Evolutionary conservation across 2,113 vertebrate genomes (phyloP), one percentile per base, ranked within the genome.

Genomic region (Entosphenus tridentatus): DNA sequence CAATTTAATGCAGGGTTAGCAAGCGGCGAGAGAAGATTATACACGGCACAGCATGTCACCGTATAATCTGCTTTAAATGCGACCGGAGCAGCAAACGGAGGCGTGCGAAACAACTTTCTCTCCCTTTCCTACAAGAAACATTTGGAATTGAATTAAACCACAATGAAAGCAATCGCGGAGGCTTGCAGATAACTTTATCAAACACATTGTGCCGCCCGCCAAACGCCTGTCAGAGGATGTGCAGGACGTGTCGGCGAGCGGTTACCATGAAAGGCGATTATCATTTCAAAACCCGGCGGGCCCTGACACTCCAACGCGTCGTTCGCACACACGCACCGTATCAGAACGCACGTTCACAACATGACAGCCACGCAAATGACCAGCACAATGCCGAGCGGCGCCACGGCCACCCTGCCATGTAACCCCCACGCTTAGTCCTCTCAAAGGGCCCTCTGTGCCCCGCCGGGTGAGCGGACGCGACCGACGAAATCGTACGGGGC

Each of bases 1-100:
- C 62, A 65, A 65, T 65, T 65, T 65, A 65, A 65, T 65, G 62
- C 62, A 65, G 62, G 62, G 62, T 65, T 65, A 65, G 62, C 62
- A 65, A 65, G 62, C n/a, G 62, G 21, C n/a, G 62, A 65, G 62
- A 65, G 62, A 65, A 65, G 62, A 65, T 65, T 65, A 65, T 65
- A 65, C n/a, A 65, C n/a, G 10, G 62, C 62, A 10, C 62, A 21
- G 8, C n/a, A 8, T 65, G 62, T 65, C 62, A 21, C 62, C 21
- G 62, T 65, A 65, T 65, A 65, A 65, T 65, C 62, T 65, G n/a
- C 8, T 65, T n/a, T 65, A 65, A 65, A 65, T 9, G 62, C 62
- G 10, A 21, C 13, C 58, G 16, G 58, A 17, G 58, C 58, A 13
- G 58, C 13, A 62, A 14, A 62, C 58, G 13, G 13, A 62, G 58